Evolutionary conservation across 1,140 invertebrate species (phyloP), one percentile per base, ranked within the genome.

Genomic region (Papilio glaucus): DNA sequence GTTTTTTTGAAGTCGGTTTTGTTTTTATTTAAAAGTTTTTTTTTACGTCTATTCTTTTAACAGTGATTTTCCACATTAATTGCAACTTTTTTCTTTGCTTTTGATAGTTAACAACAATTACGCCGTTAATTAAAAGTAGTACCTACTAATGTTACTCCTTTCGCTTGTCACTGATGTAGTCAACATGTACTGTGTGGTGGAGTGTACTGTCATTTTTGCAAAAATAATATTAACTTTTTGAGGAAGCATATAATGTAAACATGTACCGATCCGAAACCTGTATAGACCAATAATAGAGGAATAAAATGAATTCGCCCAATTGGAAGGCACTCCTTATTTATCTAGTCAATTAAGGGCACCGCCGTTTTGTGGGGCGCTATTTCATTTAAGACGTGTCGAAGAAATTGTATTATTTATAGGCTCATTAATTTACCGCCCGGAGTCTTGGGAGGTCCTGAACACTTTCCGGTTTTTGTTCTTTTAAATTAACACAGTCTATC

Each of bases 321-420:
- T 57, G 49, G 21, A 57, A 8, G 49, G 21, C 37, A 37, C 62
- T 65, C 15, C 37, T 65, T 65, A 65, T 65, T 65, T 65, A 65
- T 65, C 62, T 65, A 65, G n/a, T 65, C 62, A 65, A 65, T 65
- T 65, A 65, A 65, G 37, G 62, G 29, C 62, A 37, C 15, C 12
- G 29, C 37, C n/a, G n/a, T n/a, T 65, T 65, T 37, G 62, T 65
- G 33, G 29, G 62, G 62, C 33, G 62, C 37, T 65, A n/a, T 62
- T 62, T 62, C 60, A 65, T 65, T 65, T 39, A 24, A 65, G 62
- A 65, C 37, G 62, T 65, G 62, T 33, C 39, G 62, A 65, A 37
- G 33, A 41, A 37, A 65, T 65, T 65, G 62, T 65, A 65, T 65
- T 65, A 65, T 65, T 65, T 65, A 65, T 65, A 33, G 62, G 62